Evolutionary conservation across 2,888 invertebrate species (phyloP), one percentile per base, ranked within the genome.

Genomic region (Prosapia bicincta): DNA sequence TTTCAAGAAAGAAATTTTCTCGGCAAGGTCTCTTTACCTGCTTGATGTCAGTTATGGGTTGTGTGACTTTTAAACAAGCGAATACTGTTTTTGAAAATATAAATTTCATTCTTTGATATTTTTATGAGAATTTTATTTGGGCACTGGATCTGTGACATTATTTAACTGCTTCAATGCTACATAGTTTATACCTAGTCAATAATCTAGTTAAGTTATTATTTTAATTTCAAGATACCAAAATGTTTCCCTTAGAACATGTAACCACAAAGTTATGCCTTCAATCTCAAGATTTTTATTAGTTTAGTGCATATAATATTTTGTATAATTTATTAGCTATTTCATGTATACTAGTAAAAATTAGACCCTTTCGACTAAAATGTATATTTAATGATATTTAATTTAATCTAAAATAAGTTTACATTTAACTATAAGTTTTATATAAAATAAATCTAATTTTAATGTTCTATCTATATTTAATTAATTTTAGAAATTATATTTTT

Each of bases 301-400:
- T 5, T 54, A 54, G 20, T 13, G 54, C 54, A 20, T 54, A 15
- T 38, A 10, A 13, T 38, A 38, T 10, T 38, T 20, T 54, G n/a
- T 54, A 54, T 54, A 5, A 6, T 30, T 30, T 6, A 30, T 30
- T n/a, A n/a, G 9, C 30, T 30, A 30, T 72, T 26, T 72, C 30
- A 66, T 71, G 66, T 43, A 70, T 66, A 66, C 66, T 66, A 24
- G 30, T 26, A 66, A 25, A 30, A 72, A 28, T 24, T 72, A 72
- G 65, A 72, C 20, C 28, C n/a, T 71, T 65, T 38, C 32, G 26
- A 43, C 15, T 38, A 30, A 23, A 38, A 26, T n/a, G 25, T 71
- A 66, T 54, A 65, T 71, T 71, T 71, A n/a, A 71, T 30, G 30
- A 30, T 6, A 9, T 9, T 9, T 30, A 9, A 6, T 9, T 30